These are phyloP conservation scores for Callopanchax toddi DNA, from an alignment of 2,113 vertebrate genomes.

Conservation along the genomic window DNA sequence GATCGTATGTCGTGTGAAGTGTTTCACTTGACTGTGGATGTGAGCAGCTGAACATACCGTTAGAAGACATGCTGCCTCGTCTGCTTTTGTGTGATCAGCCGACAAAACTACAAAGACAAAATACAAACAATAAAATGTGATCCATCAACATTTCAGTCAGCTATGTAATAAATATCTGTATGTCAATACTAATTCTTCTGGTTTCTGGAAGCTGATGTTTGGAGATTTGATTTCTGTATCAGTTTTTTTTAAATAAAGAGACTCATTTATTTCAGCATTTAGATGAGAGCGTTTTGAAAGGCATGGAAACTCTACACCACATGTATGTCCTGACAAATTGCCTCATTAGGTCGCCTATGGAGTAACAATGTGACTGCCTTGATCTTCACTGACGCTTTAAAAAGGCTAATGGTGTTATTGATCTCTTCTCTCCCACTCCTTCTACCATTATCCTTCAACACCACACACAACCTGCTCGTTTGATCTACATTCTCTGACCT, in stretches of 20 bases:
- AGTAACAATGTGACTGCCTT: constrained; percentile 40
- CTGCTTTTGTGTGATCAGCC: constrained; percentile 39
- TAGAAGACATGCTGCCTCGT: constrained; percentile 71
- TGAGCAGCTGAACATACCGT: constrained; percentile 59
- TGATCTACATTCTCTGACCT: constrained; percentile 41
- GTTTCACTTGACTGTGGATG: neutral
- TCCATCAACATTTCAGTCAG: constrained; percentile 1
- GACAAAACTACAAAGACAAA: constrained; percentile 46
- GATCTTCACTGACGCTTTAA: constrained; percentile 51
- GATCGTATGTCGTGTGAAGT: too few relatives aligned
- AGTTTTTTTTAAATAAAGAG: constrained; percentile 37
- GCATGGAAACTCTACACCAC: constrained; percentile 34
- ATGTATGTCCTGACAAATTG: constrained; percentile 42
- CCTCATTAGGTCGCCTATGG: constrained; percentile 14
- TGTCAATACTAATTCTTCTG: neutral
- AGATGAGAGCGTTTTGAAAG: constrained; percentile 50
- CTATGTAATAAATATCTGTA: neutral
- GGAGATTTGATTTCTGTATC: constrained; percentile 35
- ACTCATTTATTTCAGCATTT: constrained; percentile 35
- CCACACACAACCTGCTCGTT: constrained; percentile 6
- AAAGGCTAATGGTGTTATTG: constrained; percentile 57
- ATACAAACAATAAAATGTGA: constrained; percentile 22
- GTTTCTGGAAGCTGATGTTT: constrained; percentile 16
- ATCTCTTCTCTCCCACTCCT: constrained; percentile 27
- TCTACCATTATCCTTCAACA: constrained; percentile 3